phyloP scores from a whole-genome alignment of 2,113 vertebrate genomes.

The Nothobranchius furzeri region DNA sequence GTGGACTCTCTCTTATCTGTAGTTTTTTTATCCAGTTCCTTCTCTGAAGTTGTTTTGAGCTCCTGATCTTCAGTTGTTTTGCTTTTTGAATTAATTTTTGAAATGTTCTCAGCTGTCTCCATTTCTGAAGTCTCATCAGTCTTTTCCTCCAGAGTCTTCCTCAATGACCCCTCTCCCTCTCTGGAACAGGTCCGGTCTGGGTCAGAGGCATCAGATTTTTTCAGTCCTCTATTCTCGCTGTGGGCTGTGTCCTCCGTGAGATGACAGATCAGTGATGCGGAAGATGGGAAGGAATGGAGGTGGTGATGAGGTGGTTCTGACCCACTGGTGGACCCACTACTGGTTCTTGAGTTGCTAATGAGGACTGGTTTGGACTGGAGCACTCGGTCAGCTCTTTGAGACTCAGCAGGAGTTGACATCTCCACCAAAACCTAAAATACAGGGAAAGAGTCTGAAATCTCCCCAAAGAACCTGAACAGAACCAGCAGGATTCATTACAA shows the following conservation, averaged over 20 bases:
- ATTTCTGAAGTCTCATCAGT: neutral
- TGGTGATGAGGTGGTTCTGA: neutral
- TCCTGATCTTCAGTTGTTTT: neutral
- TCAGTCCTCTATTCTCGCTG: constrained; percentile 2
- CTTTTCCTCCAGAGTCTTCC: neutral
- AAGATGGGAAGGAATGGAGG: neutral
- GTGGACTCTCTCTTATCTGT: neutral
- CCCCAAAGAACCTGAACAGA: neutral
- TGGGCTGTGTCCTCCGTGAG: neutral
- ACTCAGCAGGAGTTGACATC: constrained; percentile 60
- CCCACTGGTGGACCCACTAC: constrained; percentile 58
- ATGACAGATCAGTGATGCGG: neutral
- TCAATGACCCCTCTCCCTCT: neutral
- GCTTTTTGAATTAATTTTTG: neutral
- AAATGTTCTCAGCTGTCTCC: neutral
- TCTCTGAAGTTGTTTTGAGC: neutral
- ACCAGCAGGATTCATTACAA: too few relatives aligned
- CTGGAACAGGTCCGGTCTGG: neutral
- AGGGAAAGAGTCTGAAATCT: neutral
- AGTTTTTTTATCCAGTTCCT: neutral
- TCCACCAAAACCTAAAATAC: constrained; percentile 68
- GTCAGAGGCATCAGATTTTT: neutral
- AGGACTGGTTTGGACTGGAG: constrained; percentile 14
- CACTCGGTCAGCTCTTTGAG: constrained; percentile 28
- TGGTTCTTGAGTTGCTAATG: constrained; percentile 23